phyloP scores from a whole-genome alignment of 2,113 vertebrate species.

The Callaeas wilsoni region DNA sequence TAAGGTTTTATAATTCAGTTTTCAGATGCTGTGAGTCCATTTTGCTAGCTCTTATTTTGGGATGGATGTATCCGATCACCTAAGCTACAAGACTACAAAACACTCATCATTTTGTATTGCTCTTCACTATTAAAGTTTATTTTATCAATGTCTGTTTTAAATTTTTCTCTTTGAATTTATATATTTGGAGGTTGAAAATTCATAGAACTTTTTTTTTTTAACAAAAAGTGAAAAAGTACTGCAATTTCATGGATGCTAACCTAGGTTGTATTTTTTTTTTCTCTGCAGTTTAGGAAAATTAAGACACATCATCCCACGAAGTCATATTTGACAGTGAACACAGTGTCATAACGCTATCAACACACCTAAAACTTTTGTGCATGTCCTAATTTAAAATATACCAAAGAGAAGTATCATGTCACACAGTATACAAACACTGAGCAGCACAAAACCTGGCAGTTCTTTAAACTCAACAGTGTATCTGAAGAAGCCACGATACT shows the following conservation, averaged over 20 bases:
- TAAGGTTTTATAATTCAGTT: neutral
- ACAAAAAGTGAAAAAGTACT: neutral
- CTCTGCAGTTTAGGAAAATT: conserved; percentile 13
- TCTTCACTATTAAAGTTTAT: neutral
- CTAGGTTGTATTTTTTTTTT: neutral
- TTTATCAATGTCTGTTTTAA: neutral
- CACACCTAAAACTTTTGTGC: neutral
- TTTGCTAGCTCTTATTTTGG: neutral
- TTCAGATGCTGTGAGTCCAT: neutral
- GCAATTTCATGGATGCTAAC: conserved; percentile 1
- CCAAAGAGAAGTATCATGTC: neutral
- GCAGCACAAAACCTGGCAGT: neutral
- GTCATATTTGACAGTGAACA: neutral
- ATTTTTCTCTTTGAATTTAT: neutral
- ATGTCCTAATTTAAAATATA: conserved; percentile 20
- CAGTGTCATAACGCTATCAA: neutral
- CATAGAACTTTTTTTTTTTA: neutral
- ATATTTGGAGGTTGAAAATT: neutral
- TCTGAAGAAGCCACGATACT: neutral
- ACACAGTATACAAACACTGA: neutral
- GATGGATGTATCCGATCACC: neutral
- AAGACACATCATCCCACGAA: conserved; percentile 16
- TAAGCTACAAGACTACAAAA: neutral
- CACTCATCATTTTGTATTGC: neutral
- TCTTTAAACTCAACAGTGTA: neutral